Evolutionary conservation across 2,888 invertebrate genomes (phyloP), one percentile per base, ranked within the genome.

Genomic region (Phortica magna): DNA sequence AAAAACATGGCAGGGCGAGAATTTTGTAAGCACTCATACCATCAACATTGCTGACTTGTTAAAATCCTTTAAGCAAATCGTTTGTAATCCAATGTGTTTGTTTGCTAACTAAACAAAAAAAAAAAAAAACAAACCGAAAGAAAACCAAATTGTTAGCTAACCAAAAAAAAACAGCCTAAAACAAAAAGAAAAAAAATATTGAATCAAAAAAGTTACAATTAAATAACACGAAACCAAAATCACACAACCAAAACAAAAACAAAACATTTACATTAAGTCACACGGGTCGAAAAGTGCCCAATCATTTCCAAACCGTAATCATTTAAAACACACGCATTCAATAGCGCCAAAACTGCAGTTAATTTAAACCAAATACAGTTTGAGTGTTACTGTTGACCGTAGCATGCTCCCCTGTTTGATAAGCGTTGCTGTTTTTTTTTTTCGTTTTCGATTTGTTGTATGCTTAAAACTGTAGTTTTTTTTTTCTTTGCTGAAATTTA

Each of bases 1-100:
- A 82, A 88, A 90, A 88, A 85, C 87, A 79, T 87, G 89, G 83
- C 89, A 88, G 84, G 89, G 89, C 83, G 87, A 83, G 84, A 84
- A 85, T 84, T 88, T 89, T 89, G 90, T 90, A 90, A 90, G 90
- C 86, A 83, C 83, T 77, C 80, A 77, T 77, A 71, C 80, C 74
- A 71, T 48, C 75, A 83, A 70, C 59, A 48, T 41, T 48, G 22
- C 71, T 22, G 31, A 43, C 65, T 65, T 53, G 53, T 67, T 57
- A 61, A 76, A 76, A 64, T 77, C 75, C 73, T 74, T 75, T 19
- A 61, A 61, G 22, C 17, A 17, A n/a, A 59, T 61, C 19, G 19
- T 61, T 61, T 61, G 61, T 61, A 61, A 61, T 22, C 39, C 68
- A n/a, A 12, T 71, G 53, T 71, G 70, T 71, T 71, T 31, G 70